Evolutionary conservation across 2,888 invertebrate genomes (phyloP).

Genomic region (Tiphia femorata): DNA sequence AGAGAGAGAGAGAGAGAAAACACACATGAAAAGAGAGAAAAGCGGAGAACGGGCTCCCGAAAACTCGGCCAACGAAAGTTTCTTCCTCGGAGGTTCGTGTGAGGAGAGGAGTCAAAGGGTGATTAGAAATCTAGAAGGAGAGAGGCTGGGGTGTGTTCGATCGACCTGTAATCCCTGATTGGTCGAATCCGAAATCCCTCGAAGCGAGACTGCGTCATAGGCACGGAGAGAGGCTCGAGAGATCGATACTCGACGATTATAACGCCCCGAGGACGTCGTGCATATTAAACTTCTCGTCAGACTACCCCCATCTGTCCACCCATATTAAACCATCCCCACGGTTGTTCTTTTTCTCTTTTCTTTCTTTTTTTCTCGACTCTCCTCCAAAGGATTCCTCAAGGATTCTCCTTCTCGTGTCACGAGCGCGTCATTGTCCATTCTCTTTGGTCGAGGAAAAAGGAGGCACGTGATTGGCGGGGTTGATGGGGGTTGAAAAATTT

Average conservation of each 20-base stretch:
- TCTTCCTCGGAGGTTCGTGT: no score
- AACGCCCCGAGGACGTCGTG: conserved; percentile 44
- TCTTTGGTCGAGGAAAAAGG: no score
- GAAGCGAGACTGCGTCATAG: conserved; percentile 34
- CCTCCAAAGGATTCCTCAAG: no score
- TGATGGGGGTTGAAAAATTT: no score
- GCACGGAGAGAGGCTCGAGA: conserved; percentile 10
- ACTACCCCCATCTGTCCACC: neutral
- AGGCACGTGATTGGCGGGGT: no score
- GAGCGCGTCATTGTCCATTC: neutral
- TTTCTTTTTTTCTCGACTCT: neutral
- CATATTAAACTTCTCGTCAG: conserved; percentile 40
- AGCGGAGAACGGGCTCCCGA: no score
- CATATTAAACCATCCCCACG: conserved; percentile 6
- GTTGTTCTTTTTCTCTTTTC: neutral
- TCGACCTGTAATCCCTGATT: conserved; percentile 29
- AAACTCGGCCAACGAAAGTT: no score
- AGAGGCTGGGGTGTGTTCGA: conserved; percentile 27
- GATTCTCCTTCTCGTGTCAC: neutral
- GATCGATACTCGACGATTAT: conserved; percentile 46
- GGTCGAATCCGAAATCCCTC: conserved; percentile 38
- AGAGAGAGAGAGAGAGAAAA: no score
- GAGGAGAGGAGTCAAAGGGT: conserved; percentile 14
- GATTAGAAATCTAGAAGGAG: no score
- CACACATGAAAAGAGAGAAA: no score